A percentile compares a stretch with the other conserved stretches of the same genome.
These are phyloP conservation scores for Carassius carassius DNA, from an alignment of 2,113 vertebrate genomes.

Conservation along the genomic window DNA sequence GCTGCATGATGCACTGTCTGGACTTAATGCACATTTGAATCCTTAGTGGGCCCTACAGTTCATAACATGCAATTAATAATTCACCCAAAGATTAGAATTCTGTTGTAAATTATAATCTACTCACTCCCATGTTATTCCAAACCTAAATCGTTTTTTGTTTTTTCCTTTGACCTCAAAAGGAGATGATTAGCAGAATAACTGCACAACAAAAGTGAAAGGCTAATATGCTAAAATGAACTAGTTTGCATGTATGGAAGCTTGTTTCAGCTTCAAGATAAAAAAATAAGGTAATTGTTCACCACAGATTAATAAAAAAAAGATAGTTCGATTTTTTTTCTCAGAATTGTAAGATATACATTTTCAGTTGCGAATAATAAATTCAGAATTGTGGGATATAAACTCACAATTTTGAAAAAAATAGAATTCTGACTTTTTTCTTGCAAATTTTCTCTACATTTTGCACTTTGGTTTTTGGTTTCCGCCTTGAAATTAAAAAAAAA, in stretches of 20 bases:
- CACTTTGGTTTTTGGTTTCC: not conserved
- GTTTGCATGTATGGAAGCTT: too few species aligned
- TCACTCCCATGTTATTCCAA: not conserved
- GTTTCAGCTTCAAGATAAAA: too few species aligned
- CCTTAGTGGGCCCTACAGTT: too few species aligned
- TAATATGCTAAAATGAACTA: not conserved
- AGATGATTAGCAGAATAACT: not conserved
- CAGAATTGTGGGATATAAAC: too few species aligned
- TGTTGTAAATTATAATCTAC: not conserved
- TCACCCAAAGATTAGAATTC: not conserved
- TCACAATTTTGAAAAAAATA: not conserved
- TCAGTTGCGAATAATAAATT: too few species aligned
- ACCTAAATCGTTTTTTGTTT: not conserved
- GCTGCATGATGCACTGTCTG: constrained; percentile 10
- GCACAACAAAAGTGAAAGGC: not conserved
- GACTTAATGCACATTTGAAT: not conserved
- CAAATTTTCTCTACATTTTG: not conserved
- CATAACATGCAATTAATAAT: not conserved
- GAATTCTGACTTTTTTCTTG: too few species aligned
- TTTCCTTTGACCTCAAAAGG: not conserved
- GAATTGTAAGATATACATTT: too few species aligned
- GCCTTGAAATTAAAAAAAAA: too few species aligned
- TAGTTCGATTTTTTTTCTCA: too few species aligned
- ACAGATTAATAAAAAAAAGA: too few species aligned
- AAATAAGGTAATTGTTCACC: too few species aligned